These are phyloP conservation scores for Hartigia nigra DNA, from an alignment of 2,888 invertebrate genomes.

Conservation along the genomic window DNA sequence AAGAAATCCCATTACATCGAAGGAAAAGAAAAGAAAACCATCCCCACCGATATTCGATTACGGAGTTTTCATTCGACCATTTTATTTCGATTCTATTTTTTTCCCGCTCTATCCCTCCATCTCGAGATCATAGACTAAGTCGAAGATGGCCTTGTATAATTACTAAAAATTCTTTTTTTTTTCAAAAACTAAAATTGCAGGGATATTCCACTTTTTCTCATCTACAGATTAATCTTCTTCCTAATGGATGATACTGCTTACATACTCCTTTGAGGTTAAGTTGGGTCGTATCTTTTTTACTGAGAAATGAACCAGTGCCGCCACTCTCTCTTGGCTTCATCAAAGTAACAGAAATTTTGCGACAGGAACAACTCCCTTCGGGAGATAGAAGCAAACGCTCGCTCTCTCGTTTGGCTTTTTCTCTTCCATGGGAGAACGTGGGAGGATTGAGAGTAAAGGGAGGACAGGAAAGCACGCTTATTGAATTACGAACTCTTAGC, in stretches of 20 bases:
- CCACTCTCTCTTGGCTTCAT: constrained; percentile 29
- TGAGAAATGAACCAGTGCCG: not conserved
- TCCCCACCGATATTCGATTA: constrained; percentile 55
- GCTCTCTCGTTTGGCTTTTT: constrained; percentile 9
- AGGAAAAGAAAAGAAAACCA: constrained; percentile 44
- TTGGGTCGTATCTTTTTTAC: not conserved
- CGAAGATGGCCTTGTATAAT: not conserved
- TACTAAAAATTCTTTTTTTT: constrained; percentile 9
- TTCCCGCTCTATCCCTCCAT: not conserved
- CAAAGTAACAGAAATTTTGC: constrained; percentile 48
- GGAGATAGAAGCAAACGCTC: constrained; percentile 24
- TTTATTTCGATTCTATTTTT: constrained; percentile 47
- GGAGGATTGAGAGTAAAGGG: constrained; percentile 26
- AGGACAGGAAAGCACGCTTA: constrained; percentile 56
- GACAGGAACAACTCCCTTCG: constrained; percentile 37
- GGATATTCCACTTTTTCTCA: not conserved
- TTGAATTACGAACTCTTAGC: constrained; percentile 65
- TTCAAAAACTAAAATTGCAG: not conserved
- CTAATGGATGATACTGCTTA: not conserved
- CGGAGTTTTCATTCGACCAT: constrained; percentile 59
- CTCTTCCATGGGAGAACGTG: constrained; percentile 29
- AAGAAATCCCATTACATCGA: constrained; percentile 58
- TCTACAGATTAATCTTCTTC: not conserved
- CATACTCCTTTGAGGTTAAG: not conserved
- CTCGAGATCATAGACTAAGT: not conserved